Evolutionary conservation across 2,797 vertebrate species (phyloP).

Genomic region (Amblyopsis hoosieri): DNA sequence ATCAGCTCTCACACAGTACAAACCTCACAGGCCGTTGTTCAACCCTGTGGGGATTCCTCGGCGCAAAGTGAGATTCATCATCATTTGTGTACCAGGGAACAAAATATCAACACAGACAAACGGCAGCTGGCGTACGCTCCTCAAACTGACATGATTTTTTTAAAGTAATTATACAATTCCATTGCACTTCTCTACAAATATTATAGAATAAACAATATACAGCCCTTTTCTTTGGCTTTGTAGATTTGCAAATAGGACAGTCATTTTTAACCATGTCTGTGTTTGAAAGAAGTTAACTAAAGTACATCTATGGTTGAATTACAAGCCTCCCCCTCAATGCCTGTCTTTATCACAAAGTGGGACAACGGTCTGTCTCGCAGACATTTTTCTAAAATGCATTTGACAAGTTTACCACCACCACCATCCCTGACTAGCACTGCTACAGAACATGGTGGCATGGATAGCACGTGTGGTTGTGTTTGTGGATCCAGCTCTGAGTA

Average conservation of each 20-base stretch:
- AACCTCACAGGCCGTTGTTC: conserved; percentile 59
- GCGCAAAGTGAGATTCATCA: conserved; percentile 80
- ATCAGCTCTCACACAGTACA: conserved; percentile 53
- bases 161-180: conserved; percentile 37
- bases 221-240: conserved; percentile 79
- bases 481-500: conserved; percentile 29
- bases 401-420: conserved; percentile 27
- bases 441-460: conserved; percentile 27
- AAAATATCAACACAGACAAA: conserved; percentile 67
- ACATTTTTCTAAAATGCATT: conserved; percentile 6
- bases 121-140: conserved; percentile 67
- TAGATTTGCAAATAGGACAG: conserved; percentile 65
- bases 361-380: conserved; percentile 1
- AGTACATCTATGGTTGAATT: conserved; percentile 35
- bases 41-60: conserved; percentile 58
- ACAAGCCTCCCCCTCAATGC: conserved; percentile 40
- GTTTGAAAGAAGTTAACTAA: conserved; percentile 42
- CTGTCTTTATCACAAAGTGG: conserved; percentile 23
- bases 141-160: conserved; percentile 56
- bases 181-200: conserved; percentile 62
- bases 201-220: conserved; percentile 59
- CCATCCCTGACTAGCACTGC: conserved; percentile 42
- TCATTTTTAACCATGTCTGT: conserved; percentile 47
- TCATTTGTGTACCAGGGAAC: conserved; percentile 70
- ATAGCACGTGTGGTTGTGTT: conserved; percentile 24